Percentiles rank a stretch among this genome's conserved stretches.
Evolutionary conservation across 2,113 vertebrate species (phyloP).

Genomic region (Periophthalmus modestus): DNA sequence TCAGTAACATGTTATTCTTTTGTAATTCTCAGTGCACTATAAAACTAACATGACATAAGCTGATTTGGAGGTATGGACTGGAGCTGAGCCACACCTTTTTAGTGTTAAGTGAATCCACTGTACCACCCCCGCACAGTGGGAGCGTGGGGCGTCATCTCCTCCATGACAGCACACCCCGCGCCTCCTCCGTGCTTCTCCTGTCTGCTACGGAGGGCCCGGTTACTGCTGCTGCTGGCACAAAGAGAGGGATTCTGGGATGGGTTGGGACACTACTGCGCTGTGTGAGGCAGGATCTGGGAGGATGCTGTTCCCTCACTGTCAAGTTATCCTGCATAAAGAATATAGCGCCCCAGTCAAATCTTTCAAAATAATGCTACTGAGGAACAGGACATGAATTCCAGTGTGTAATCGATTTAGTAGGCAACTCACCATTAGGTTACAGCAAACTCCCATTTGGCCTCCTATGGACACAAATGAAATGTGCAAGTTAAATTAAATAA

Average conservation of each 20-base stretch:
- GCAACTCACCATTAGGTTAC: not conserved
- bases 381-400: not conserved
- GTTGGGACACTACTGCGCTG: slow-evolving; percentile 13
- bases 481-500: not conserved
- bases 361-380: slow-evolving; percentile 62
- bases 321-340: slow-evolving; percentile 52
- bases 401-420: not conserved
- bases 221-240: slow-evolving; percentile 28
- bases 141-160: slow-evolving; percentile 45
- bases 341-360: slow-evolving; percentile 23
- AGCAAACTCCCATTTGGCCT: not conserved
- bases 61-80: slow-evolving; percentile 43
- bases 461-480: not conserved
- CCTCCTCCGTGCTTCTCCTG: slow-evolving; percentile 14
- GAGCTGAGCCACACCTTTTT: slow-evolving; percentile 39
- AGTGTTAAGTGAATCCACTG: slow-evolving; percentile 36
- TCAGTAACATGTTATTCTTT: not conserved
- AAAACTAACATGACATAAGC: slow-evolving; percentile 29
- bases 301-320: slow-evolving; percentile 59
- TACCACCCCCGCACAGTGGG: slow-evolving; percentile 35
- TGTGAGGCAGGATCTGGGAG: slow-evolving; percentile 45
- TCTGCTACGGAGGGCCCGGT: slow-evolving; percentile 13
- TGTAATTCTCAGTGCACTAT: slow-evolving; percentile 27
- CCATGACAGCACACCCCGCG: slow-evolving; percentile 29
- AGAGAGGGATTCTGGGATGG: slow-evolving; percentile 37